Conservation (phyloP, 2,113 vertebrate genomes). For the Ageneiosus marmoratus region DNA sequence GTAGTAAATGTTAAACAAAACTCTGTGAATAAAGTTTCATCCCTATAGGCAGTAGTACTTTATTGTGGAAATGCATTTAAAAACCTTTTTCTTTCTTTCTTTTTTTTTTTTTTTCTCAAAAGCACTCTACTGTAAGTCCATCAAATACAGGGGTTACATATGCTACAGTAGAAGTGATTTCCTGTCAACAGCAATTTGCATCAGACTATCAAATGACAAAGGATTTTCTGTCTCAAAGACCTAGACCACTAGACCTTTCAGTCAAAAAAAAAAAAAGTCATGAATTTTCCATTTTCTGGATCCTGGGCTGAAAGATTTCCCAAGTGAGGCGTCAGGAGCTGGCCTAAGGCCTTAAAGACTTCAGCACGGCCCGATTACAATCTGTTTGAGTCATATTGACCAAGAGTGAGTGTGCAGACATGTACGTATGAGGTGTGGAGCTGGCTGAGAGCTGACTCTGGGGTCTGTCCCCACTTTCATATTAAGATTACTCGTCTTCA, state of each 20-base stretch:
- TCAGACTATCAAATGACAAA: constrained; percentile 37
- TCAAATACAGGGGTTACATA: constrained; percentile 15
- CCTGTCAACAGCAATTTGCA: constrained; percentile 12
- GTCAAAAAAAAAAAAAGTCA: neutral
- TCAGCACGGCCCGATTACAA: constrained; percentile 14
- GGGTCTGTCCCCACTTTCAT: constrained; percentile 9
- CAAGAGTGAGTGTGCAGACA: constrained; percentile 21
- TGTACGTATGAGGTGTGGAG: constrained; percentile 34
- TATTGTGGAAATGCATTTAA: constrained; percentile 4
- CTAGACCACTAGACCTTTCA: neutral
- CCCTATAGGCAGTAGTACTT: neutral
- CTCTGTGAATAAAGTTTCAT: neutral
- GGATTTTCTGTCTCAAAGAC: constrained; percentile 23
- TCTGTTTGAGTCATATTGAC: constrained; percentile 36
- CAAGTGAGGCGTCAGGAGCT: constrained; percentile 16
- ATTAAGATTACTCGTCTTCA: constrained; percentile 29
- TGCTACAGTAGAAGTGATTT: constrained; percentile 25
- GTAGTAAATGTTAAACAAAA: neutral
- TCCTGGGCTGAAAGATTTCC: constrained; percentile 20
- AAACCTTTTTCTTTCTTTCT: neutral
- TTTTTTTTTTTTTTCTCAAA: neutral
- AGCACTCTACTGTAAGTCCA: constrained; percentile 18
- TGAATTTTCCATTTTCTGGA: constrained; percentile 17
- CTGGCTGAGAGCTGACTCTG: constrained; percentile 26
- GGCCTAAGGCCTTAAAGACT: constrained; percentile 16